These are phyloP conservation scores for Aplocera efformata DNA, from an alignment of 2,888 invertebrate genomes.

Conservation along the genomic window DNA sequence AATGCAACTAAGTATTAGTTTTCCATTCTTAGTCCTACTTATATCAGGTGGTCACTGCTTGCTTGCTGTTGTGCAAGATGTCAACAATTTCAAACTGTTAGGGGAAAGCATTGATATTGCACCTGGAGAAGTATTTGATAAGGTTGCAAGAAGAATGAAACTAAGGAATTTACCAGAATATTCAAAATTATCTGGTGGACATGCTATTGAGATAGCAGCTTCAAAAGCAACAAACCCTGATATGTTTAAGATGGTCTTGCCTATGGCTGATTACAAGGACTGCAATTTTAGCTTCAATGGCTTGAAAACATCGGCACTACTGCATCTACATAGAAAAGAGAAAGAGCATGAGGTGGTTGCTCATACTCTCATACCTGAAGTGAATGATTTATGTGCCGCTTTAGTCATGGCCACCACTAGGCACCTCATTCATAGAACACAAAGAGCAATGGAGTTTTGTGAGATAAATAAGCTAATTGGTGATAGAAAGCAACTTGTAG, in stretches of 20 bases:
- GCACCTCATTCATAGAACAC: conserved; percentile 91
- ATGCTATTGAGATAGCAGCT: conserved; percentile 92
- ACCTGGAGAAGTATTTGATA: conserved; percentile 97
- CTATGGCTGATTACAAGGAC: conserved; percentile 83
- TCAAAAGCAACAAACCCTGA: conserved; percentile 83
- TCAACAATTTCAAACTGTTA: conserved; percentile 88
- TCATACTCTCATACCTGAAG: conserved; percentile 86
- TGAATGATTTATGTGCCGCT: conserved; percentile 92
- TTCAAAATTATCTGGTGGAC: conserved; percentile 88
- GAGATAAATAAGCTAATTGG: conserved; percentile 83
- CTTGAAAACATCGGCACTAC: conserved; percentile 83
- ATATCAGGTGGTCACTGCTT: conserved; percentile 97
- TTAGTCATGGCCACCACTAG: conserved; percentile 86
- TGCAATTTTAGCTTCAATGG: conserved; percentile 97
- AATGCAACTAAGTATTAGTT: conserved; percentile 85
- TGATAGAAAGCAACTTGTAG: conserved; percentile 84
- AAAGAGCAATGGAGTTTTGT: conserved; percentile 91
- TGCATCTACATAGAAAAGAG: conserved; percentile 82
- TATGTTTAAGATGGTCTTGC: conserved; percentile 84
- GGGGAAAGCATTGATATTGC: conserved; percentile 91
- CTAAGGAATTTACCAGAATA: conserved; percentile 89
- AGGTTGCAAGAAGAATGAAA: conserved; percentile 92
- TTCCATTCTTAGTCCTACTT: conserved; percentile 93
- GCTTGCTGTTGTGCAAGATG: conserved; percentile 86
- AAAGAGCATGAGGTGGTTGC: conserved; percentile 77